Conservation (phyloP, 2,113 vertebrate genomes). For the Rhynchopsitta pachyrhyncha region DNA sequence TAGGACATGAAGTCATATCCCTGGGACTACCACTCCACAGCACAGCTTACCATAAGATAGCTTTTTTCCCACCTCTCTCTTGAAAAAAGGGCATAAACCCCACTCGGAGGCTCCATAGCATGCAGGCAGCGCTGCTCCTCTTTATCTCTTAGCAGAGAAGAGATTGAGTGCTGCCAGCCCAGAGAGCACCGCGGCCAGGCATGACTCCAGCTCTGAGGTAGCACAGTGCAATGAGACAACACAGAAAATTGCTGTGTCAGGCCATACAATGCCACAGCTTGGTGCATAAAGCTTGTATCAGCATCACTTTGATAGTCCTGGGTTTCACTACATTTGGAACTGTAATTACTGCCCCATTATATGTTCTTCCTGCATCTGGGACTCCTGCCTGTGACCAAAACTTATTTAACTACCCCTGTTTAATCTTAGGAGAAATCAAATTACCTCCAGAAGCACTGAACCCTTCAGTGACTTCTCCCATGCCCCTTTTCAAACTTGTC, state of each 20-base stretch:
- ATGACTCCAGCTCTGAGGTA: not conserved
- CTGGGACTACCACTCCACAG: not conserved
- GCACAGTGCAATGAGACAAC: fast-evolving
- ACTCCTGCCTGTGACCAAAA: not conserved
- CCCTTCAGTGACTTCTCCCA: not conserved
- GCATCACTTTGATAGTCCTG: not conserved
- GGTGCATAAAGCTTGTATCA: not conserved
- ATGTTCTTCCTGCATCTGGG: not conserved
- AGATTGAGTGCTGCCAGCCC: not conserved
- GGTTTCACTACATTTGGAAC: not conserved
- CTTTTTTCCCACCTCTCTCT: not conserved
- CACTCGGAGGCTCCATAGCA: not conserved
- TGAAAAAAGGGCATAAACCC: not conserved
- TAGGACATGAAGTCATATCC: not conserved
- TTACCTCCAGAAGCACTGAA: not conserved
- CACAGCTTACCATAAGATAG: not conserved
- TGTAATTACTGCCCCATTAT: not conserved
- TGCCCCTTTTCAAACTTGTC: not conserved
- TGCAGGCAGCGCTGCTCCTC: not conserved
- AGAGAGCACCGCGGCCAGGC: not conserved
- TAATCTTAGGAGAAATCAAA: not conserved
- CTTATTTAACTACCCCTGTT: not conserved
- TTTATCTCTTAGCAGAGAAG: not conserved
- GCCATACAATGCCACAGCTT: not conserved
- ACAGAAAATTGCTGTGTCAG: not conserved